Evolutionary conservation across 2,888 invertebrate species (phyloP), one percentile per base, ranked within the genome.

Genomic region (Deroplatys truncata): DNA sequence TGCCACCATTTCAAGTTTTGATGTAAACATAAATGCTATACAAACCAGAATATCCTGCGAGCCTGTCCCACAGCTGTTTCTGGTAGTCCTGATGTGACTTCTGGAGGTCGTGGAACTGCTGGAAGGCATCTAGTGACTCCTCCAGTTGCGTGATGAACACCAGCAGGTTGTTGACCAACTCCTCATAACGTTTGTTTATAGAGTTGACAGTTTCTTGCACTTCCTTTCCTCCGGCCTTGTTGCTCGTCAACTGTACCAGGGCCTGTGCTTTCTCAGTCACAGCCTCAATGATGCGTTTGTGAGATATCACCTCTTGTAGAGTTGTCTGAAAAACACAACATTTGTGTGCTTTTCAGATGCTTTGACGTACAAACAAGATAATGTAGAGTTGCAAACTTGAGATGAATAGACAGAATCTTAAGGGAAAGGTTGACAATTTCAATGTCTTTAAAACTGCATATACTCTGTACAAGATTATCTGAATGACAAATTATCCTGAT

Each of bases 61-160:
- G 94, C 91, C 97, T 96, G 92, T 98, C 98, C 97, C 98, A 98
- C 82, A 98, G 95, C 92, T 97, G 97, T 93, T 98, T 98, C 92
- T 98, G 97, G 93, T 98, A 97, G 92, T 98, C 98, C 93, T 98
- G 97, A 91, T 98, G 97, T 0, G 97, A 95, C 93, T 98, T 98
- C 91, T 98, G 97, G 89, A 97, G 95, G 92, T 98, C 98, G 91
- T 96, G 96, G 92, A 98, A 98, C 92, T 97, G 97, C 92, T 98
- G 97, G 92, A 97, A 97, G 13, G 97, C 95, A 90, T 98, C 98
- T 88, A 97, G 95, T 0, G 96, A 96, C 90, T 95, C 95, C 92
- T 98, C 98, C 88, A 98, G 94, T 92, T 96, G 96, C 72, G 95
- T 95, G 84, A 98, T 96, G 28, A 96, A 94, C 82, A 95, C 94